Conservation (phyloP, 2,113 vertebrate species). For the Campylorhamphus procurvoides region DNA sequence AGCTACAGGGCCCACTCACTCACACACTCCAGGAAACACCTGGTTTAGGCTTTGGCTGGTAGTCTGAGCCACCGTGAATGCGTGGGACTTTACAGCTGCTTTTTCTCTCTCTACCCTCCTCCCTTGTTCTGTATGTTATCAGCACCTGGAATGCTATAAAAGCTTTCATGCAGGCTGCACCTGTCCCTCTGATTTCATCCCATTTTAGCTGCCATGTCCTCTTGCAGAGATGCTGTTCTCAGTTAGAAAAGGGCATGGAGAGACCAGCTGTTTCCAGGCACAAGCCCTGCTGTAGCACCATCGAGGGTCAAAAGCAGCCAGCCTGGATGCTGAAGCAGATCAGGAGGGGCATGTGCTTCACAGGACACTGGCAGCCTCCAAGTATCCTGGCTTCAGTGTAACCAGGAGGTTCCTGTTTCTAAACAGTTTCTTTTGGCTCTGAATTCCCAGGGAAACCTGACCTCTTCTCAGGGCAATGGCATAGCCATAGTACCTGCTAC, state of each 20-base stretch:
- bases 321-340: fast-evolving
- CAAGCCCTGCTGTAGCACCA: neutral
- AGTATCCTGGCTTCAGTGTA: neutral
- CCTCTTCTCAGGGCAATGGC: neutral
- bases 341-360: neutral
- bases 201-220: neutral
- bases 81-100: neutral
- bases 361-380: neutral
- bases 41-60: neutral
- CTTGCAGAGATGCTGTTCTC: neutral
- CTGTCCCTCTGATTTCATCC: neutral
- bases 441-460: neutral
- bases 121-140: neutral
- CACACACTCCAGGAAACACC: neutral
- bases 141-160: neutral
- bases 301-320: fast-evolving
- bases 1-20: neutral
- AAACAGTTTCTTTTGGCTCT: neutral
- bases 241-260: neutral
- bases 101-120: neutral
- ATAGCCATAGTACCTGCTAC: fast-evolving
- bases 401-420: neutral
- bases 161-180: neutral
- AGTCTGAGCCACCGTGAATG: fast-evolving
- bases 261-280: neutral